Conservation (phyloP, 2,888 invertebrate species). For the Chaitophorus viminalis region DNA sequence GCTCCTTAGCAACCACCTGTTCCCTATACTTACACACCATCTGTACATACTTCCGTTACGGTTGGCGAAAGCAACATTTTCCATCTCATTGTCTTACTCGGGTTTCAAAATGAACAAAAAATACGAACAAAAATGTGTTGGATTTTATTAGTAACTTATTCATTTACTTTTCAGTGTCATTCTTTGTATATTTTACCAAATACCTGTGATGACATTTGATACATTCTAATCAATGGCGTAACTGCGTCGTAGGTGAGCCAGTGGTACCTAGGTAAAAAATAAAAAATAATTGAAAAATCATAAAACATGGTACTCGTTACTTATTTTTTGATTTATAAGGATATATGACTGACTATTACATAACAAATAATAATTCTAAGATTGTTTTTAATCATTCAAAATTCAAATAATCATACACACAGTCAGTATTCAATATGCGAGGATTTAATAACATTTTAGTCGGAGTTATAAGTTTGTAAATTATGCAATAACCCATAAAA, state of each 20-base stretch:
- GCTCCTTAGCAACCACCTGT: constrained; percentile 53
- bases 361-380: no score
- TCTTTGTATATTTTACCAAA: not conserved
- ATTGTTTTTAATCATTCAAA: no score
- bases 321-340: no score
- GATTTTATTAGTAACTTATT: not conserved
- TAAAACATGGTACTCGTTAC: no score
- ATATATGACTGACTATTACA: no score
- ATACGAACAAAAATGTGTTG: not conserved
- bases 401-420: no score
- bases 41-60: constrained; percentile 41
- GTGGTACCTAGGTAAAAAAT: no score
- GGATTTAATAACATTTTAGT: no score
- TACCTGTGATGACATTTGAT: not conserved
- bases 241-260: not conserved
- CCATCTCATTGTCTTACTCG: constrained; percentile 45
- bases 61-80: constrained; percentile 46
- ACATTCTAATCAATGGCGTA: not conserved
- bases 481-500: no score
- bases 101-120: not conserved
- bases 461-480: no score
- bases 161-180: not conserved
- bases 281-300: no score
- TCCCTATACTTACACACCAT: constrained; percentile 29
- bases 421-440: no score